Evolutionary conservation across 2,888 invertebrate genomes (phyloP).

Genomic region (Euplexia lucipara): DNA sequence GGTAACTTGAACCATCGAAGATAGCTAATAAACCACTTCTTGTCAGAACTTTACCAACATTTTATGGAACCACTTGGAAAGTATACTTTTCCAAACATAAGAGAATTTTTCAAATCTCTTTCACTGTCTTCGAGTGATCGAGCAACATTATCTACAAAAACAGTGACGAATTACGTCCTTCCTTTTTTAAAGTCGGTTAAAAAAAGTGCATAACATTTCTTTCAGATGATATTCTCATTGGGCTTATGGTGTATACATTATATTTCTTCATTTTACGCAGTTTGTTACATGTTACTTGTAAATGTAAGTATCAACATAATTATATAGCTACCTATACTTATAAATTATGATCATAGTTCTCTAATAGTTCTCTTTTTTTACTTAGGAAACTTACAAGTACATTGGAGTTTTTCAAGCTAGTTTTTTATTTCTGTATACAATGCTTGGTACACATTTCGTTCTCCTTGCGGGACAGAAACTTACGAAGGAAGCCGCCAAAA

Average conservation of each 20-base stretch:
- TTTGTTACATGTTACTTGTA: not conserved
- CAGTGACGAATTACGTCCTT: too few relatives aligned
- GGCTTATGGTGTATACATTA: not conserved
- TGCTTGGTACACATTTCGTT: conserved; percentile 1
- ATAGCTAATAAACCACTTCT: too few relatives aligned
- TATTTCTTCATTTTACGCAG: not conserved
- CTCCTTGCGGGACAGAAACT: conserved; percentile 41
- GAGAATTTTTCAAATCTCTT: too few relatives aligned
- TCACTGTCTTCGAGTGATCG: too few relatives aligned
- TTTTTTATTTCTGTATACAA: not conserved
- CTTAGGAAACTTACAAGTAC: not conserved
- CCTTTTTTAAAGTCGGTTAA: too few relatives aligned
- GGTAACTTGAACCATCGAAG: too few relatives aligned
- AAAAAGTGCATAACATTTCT: too few relatives aligned
- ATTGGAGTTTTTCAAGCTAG: not conserved
- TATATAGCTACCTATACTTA: not conserved
- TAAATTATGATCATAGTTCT: not conserved
- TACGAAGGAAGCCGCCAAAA: conserved; percentile 26
- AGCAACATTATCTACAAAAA: too few relatives aligned
- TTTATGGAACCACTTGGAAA: too few relatives aligned
- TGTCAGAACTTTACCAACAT: too few relatives aligned
- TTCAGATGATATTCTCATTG: conserved; percentile 30
- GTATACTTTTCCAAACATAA: too few relatives aligned
- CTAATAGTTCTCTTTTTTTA: not conserved
- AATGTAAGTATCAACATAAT: not conserved